phyloP scores from a whole-genome alignment of 2,797 vertebrate species.

The Microchirus variegatus region DNA sequence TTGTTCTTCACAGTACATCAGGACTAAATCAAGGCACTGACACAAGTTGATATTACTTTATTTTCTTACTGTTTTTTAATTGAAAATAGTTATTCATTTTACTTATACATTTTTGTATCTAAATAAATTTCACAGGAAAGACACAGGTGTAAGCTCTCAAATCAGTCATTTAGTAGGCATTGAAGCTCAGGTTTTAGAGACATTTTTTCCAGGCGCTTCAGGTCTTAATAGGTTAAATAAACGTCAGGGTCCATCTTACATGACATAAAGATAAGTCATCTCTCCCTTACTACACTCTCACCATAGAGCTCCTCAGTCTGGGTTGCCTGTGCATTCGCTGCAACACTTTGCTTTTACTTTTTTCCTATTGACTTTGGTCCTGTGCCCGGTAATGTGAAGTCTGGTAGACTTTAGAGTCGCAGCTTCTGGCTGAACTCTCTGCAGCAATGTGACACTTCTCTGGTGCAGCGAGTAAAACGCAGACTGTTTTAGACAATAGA shows the following conservation, averaged over 20 bases:
- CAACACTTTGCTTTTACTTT: constrained; percentile 33
- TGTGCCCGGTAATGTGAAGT: constrained; percentile 49
- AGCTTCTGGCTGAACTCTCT: constrained; percentile 37
- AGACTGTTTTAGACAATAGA: constrained; percentile 17
- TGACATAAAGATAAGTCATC: constrained; percentile 1
- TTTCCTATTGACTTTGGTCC: constrained; percentile 58
- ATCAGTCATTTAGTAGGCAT: too few species aligned
- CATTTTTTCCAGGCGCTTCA: too few species aligned
- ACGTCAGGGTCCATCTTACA: neutral
- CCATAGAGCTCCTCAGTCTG: constrained; percentile 44
- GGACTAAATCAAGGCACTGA: too few species aligned
- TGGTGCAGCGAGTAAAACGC: neutral
- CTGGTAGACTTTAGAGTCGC: constrained; percentile 29
- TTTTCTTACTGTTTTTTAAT: too few species aligned
- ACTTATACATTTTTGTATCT: too few species aligned
- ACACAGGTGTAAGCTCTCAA: too few species aligned
- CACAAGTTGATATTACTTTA: too few species aligned
- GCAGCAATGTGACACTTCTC: constrained; percentile 21
- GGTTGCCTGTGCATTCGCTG: constrained; percentile 13
- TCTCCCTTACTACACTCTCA: constrained; percentile 18
- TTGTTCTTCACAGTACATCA: too few species aligned
- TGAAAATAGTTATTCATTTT: too few species aligned
- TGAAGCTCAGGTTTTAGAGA: too few species aligned
- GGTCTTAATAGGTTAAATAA: too few species aligned
- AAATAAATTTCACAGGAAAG: too few species aligned